These are phyloP conservation scores for Chaenogobius annularis DNA, from an alignment of 2,113 vertebrate species.

Conservation along the genomic window DNA sequence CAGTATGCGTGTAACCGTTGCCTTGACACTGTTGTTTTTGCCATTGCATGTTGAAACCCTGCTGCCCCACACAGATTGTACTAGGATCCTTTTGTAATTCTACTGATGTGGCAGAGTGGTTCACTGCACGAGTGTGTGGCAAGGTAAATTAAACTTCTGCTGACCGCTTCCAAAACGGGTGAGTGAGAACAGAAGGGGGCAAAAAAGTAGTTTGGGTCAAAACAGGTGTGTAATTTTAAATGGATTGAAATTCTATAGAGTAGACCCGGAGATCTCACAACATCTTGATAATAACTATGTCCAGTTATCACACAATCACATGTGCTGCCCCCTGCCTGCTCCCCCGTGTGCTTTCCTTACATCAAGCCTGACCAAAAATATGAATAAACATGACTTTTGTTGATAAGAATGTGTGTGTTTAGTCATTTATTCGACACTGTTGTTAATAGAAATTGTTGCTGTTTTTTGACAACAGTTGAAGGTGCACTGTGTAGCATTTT, in stretches of 20 bases:
- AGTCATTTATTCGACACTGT: background rate
- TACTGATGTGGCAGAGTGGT: slow-evolving; percentile 16
- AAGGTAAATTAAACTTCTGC: slow-evolving; percentile 69
- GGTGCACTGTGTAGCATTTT: background rate
- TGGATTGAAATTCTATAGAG: slow-evolving; percentile 7
- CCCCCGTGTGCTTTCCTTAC: slow-evolving; percentile 52
- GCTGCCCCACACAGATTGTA: slow-evolving; percentile 23
- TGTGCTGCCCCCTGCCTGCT: slow-evolving; percentile 62
- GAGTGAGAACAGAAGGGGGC: slow-evolving; percentile 23
- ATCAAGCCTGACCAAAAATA: slow-evolving; percentile 51
- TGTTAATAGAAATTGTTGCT: too few species aligned
- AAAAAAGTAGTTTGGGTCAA: slow-evolving; percentile 17
- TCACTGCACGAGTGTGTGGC: slow-evolving; percentile 45
- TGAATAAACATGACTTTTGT: slow-evolving; percentile 63
- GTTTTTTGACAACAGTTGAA: background rate
- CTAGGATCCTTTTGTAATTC: slow-evolving; percentile 35
- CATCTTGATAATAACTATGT: background rate
- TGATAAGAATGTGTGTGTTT: slow-evolving; percentile 31
- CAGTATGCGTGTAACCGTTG: slow-evolving; percentile 42
- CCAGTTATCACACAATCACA: background rate
- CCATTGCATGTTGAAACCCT: slow-evolving; percentile 23
- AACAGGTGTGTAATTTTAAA: slow-evolving; percentile 11
- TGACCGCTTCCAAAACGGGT: slow-evolving; percentile 48
- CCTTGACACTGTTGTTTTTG: slow-evolving; percentile 50
- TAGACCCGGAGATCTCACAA: background rate